Evolutionary conservation across 2,888 invertebrate genomes (phyloP).

Genomic region (Lathronympha strigana): DNA sequence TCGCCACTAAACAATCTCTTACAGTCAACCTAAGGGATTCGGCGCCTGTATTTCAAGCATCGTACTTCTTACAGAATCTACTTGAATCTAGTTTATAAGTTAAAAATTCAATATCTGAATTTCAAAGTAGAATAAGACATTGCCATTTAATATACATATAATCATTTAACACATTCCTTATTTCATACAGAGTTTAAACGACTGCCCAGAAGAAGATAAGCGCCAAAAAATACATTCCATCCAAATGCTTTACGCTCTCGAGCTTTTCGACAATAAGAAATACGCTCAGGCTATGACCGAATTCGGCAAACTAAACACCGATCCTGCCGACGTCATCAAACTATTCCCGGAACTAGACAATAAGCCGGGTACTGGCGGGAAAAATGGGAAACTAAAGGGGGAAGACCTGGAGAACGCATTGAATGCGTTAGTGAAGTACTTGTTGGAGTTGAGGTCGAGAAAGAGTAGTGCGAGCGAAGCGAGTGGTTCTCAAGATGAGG

Average conservation of each 20-base stretch:
- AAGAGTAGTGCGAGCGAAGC: constrained; percentile 77
- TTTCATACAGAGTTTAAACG: constrained; percentile 88
- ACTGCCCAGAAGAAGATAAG: constrained; percentile 92
- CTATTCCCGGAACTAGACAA: constrained; percentile 95
- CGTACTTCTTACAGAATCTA: too few relatives aligned
- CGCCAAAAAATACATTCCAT: constrained; percentile 93
- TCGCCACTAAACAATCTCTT: too few relatives aligned
- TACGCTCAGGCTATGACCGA: constrained; percentile 96
- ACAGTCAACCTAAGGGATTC: too few relatives aligned
- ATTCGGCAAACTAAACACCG: constrained; percentile 94
- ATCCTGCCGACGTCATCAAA: constrained; percentile 97
- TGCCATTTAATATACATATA: too few relatives aligned
- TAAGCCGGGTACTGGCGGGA: constrained; percentile 52
- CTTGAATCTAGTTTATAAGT: too few relatives aligned
- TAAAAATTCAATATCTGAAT: not conserved
- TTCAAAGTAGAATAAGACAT: too few relatives aligned
- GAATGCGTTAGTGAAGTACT: constrained; percentile 94
- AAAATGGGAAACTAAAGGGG: constrained; percentile 86
- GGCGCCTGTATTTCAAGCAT: too few relatives aligned
- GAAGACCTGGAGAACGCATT: constrained; percentile 95
- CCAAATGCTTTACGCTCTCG: constrained; percentile 94
- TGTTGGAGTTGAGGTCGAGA: constrained; percentile 89
- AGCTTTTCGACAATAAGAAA: constrained; percentile 94
- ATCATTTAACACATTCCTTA: not conserved
- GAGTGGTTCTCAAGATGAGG: constrained; percentile 52